Percentiles rank a stretch among this genome's conserved stretches.
Conservation (phyloP, 2,888 invertebrate genomes). For the Anaspis maculata region DNA sequence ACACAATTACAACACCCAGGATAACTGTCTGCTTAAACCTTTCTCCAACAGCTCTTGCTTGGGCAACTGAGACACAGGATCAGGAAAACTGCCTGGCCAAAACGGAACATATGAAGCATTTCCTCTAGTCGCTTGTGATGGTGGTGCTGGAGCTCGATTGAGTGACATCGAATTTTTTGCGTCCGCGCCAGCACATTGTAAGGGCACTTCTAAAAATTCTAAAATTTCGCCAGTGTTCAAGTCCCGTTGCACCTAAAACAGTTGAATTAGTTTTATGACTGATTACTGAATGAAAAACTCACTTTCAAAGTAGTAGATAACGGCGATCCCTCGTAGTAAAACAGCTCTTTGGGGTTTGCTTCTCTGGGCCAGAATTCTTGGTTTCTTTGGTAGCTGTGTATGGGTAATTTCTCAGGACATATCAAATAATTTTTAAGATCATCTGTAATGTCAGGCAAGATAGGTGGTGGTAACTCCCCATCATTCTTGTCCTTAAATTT, state of each 20-base stretch:
- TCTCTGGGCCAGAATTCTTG: constrained; percentile 59
- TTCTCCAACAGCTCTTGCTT: no score
- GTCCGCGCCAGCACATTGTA: constrained; percentile 53
- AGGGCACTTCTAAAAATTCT: constrained; percentile 55
- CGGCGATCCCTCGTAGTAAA: constrained; percentile 46
- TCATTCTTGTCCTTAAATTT: not conserved
- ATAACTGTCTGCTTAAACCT: no score
- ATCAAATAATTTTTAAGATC: constrained; percentile 58
- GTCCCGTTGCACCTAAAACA: constrained; percentile 63
- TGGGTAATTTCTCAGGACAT: constrained; percentile 61
- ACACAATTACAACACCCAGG: no score
- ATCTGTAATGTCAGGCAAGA: constrained; percentile 53
- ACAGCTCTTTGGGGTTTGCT: constrained; percentile 46
- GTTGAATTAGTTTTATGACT: constrained; percentile 17
- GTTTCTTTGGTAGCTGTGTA: constrained; percentile 60
- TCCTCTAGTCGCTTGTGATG: constrained; percentile 63
- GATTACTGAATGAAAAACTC: constrained; percentile 9
- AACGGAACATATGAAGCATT: constrained; percentile 77
- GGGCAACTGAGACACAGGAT: constrained; percentile 45
- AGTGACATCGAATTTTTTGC: constrained; percentile 73
- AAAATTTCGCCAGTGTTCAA: constrained; percentile 66
- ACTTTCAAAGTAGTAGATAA: constrained; percentile 47
- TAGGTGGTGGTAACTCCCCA: constrained; percentile 23
- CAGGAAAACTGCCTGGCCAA: constrained; percentile 74
- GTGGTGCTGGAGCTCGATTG: constrained; percentile 66